phyloP scores from a whole-genome alignment of 2,113 vertebrate species.

The Orthonyx spaldingii region DNA sequence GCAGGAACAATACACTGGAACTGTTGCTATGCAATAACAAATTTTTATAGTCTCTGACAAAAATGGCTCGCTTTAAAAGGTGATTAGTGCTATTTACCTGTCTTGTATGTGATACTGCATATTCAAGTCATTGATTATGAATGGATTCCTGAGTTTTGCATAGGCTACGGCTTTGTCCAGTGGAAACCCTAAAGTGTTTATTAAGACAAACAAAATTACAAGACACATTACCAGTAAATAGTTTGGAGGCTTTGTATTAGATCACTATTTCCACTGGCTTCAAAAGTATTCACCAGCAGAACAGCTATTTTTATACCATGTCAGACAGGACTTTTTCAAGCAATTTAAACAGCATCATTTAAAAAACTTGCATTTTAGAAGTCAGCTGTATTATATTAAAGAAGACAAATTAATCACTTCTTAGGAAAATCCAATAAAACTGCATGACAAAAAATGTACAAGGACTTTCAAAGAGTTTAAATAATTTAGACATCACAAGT shows the following conservation, averaged over 20 bases:
- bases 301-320: neutral
- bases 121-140: slow-evolving; percentile 90
- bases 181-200: slow-evolving; percentile 80
- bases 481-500: neutral
- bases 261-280: neutral
- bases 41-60: neutral
- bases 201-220: slow-evolving; percentile 27
- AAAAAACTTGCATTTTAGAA: neutral
- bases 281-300: neutral
- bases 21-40: neutral
- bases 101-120: slow-evolving; percentile 92
- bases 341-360: neutral
- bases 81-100: slow-evolving; percentile 71
- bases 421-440: neutral
- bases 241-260: neutral
- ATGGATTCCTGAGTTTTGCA: slow-evolving; percentile 88
- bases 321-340: neutral
- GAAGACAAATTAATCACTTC: neutral
- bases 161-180: slow-evolving; percentile 92
- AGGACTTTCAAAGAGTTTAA: neutral
- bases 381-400: neutral
- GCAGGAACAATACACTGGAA: neutral
- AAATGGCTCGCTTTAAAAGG: neutral
- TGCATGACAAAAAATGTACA: neutral
- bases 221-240: neutral